Percentiles rank a stretch among this genome's conserved stretches.
Evolutionary conservation across 1,140 invertebrate species (phyloP).

Genomic region (Lethrus apterus): DNA sequence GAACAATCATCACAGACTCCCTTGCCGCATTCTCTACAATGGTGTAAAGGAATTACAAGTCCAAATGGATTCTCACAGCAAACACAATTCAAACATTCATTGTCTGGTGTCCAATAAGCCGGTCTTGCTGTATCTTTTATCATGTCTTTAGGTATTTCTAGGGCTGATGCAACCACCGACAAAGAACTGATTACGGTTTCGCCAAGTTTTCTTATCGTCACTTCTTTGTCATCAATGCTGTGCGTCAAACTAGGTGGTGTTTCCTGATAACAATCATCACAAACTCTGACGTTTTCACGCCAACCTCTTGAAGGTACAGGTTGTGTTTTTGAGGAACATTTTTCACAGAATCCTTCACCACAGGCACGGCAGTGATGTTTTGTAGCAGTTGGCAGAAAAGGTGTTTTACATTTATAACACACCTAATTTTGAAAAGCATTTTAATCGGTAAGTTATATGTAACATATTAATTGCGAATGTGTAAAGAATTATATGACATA

Average conservation of each 20-base stretch:
- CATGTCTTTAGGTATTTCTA: slow-evolving; percentile 44
- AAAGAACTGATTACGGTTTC: slow-evolving; percentile 58
- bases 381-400: slow-evolving; percentile 44
- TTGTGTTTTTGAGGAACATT: slow-evolving; percentile 52
- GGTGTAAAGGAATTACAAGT: slow-evolving; percentile 52
- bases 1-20: slow-evolving; percentile 64
- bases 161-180: slow-evolving; percentile 41
- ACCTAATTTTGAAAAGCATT: slow-evolving; percentile 38
- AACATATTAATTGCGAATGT: neutral
- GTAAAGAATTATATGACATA: slow-evolving; percentile 26
- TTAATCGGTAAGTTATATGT: neutral
- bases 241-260: slow-evolving; percentile 32
- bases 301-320: slow-evolving; percentile 61
- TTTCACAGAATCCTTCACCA: slow-evolving; percentile 63
- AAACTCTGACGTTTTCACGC: slow-evolving; percentile 56
- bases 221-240: slow-evolving; percentile 36
- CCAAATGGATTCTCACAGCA: slow-evolving; percentile 58
- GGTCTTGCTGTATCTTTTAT: slow-evolving; percentile 75
- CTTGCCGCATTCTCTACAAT: slow-evolving; percentile 68
- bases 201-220: slow-evolving; percentile 53
- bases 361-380: slow-evolving; percentile 79
- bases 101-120: slow-evolving; percentile 74
- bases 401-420: slow-evolving; percentile 57
- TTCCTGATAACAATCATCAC: slow-evolving; percentile 52
- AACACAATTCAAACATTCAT: slow-evolving; percentile 56